Conservation (phyloP, 2,113 vertebrate genomes). For the Elephas maximus region DNA sequence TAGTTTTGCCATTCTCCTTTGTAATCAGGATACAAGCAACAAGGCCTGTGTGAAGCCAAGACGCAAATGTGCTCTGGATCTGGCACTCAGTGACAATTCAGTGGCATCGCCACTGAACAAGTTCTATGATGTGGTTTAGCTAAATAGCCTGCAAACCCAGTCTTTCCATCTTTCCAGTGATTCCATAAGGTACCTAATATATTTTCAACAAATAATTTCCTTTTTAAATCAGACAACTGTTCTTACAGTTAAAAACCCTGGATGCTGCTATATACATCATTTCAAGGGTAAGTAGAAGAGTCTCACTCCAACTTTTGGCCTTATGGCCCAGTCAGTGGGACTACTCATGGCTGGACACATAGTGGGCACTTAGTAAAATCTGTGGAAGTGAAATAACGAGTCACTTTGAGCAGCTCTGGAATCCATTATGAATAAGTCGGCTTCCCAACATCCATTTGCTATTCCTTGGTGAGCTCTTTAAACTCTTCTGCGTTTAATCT, state of each 20-base stretch:
- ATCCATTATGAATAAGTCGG: not conserved
- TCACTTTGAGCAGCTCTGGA: not conserved
- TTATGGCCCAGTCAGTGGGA: not conserved
- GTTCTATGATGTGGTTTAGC: not conserved
- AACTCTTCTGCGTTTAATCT: not conserved
- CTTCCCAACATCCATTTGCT: not conserved
- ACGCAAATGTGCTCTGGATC: not conserved
- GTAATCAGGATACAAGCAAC: not conserved
- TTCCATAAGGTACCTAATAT: not conserved
- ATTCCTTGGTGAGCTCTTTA: not conserved
- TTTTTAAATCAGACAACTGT: constrained; percentile 2
- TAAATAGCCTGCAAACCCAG: not conserved
- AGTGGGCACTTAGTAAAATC: not conserved
- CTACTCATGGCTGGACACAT: not conserved
- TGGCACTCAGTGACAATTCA: too few relatives aligned
- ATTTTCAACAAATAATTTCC: not conserved
- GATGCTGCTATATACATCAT: not conserved
- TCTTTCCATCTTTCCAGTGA: not conserved
- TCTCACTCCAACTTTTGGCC: not conserved
- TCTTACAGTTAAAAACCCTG: not conserved
- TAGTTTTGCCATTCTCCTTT: not conserved
- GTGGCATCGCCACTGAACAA: not conserved
- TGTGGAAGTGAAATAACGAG: not conserved
- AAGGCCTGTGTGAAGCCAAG: not conserved
- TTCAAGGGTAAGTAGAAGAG: not conserved